phyloP scores from a whole-genome alignment of 2,113 vertebrate species.

The Cryptotis parvus region DNA sequence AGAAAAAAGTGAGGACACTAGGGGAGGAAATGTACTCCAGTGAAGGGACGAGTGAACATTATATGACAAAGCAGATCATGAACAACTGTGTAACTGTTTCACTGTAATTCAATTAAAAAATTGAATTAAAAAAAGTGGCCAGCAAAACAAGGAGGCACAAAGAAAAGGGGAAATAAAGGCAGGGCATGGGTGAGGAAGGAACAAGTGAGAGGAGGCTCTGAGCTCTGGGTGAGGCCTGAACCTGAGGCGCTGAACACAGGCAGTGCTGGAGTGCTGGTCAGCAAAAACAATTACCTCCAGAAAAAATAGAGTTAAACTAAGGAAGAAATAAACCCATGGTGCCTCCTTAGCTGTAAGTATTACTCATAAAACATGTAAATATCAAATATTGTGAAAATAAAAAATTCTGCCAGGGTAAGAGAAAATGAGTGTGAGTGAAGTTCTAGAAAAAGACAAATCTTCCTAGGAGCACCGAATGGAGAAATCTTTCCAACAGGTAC shows the following conservation, averaged over 20 bases:
- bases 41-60: too few species aligned
- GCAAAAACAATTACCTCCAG: background rate
- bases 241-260: background rate
- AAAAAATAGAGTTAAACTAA: background rate
- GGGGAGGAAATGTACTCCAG: too few species aligned
- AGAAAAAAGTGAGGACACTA: too few species aligned
- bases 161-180: background rate
- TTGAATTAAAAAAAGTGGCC: background rate
- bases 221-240: background rate
- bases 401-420: background rate
- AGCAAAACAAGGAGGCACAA: background rate
- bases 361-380: slow-evolving; percentile 9
- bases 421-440: background rate
- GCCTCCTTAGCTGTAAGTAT: slow-evolving; percentile 31
- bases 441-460: background rate
- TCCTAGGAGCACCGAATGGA: too few species aligned
- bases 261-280: background rate
- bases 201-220: too few species aligned
- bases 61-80: too few species aligned
- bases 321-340: background rate
- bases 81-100: too few species aligned
- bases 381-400: background rate
- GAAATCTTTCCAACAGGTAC: too few species aligned
- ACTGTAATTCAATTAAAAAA: too few species aligned
- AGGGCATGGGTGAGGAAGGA: background rate